Evolutionary conservation across 2,888 invertebrate genomes (phyloP).

Genomic region (Megaustenia siamemsis): DNA sequence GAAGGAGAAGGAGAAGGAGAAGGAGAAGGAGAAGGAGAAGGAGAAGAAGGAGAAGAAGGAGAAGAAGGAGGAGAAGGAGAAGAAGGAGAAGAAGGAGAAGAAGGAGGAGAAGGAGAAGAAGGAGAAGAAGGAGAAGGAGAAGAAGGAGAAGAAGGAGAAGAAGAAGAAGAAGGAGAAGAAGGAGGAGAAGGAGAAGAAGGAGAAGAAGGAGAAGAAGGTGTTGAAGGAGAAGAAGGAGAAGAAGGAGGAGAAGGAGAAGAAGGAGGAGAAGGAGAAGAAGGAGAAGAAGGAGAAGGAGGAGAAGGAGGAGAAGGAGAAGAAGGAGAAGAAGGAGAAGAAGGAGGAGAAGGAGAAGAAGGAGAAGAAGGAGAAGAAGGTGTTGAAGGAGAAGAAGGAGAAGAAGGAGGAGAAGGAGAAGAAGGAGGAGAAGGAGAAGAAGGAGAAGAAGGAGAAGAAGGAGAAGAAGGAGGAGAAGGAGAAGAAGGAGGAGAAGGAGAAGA

Average conservation of each 20-base stretch:
- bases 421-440: slow-evolving; percentile 2
- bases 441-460: background rate
- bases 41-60: slow-evolving; percentile 3
- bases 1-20: too few species aligned
- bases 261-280: background rate
- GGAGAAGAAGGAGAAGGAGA: too few species aligned
- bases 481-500: background rate
- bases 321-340: background rate
- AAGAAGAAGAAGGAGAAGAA: background rate
- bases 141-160: too few species aligned
- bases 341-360: slow-evolving; percentile 23
- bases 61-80: too few species aligned
- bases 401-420: slow-evolving; percentile 14
- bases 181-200: background rate
- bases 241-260: background rate
- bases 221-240: slow-evolving; percentile 9
- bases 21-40: too few species aligned
- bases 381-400: too few species aligned
- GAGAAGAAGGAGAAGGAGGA: slow-evolving; percentile 19
- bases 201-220: slow-evolving; percentile 36
- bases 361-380: background rate
- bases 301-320: background rate
- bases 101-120: too few species aligned
- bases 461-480: background rate
- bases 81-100: too few species aligned